phyloP scores from a whole-genome alignment of 2,888 invertebrate genomes.

The Drosophila limbata region DNA sequence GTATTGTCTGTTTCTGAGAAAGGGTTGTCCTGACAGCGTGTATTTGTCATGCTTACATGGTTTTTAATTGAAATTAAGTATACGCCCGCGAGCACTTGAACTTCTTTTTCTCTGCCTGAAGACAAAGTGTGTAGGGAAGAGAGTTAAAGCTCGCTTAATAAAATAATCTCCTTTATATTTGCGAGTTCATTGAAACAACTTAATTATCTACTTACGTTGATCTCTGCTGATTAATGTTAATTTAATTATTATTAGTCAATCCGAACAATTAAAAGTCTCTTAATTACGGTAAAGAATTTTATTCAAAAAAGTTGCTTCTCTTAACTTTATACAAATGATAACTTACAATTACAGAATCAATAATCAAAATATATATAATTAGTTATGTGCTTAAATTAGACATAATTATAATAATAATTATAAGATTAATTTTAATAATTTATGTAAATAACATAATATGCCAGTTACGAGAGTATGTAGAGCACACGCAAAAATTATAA shows the following conservation, averaged over 20 bases:
- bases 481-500: constrained; percentile 14
- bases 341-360: constrained; percentile 67
- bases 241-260: not conserved
- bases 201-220: not conserved
- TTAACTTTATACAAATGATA: constrained; percentile 81
- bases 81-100: constrained; percentile 44
- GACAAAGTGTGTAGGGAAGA: not conserved
- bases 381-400: constrained; percentile 68
- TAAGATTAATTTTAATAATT: constrained; percentile 37
- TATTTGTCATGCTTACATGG: constrained; percentile 27
- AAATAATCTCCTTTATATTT: not conserved
- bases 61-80: constrained; percentile 57
- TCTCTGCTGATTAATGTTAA: not conserved
- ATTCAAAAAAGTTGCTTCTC: constrained; percentile 77
- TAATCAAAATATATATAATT: constrained; percentile 63
- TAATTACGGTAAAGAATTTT: constrained; percentile 76
- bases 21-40: constrained; percentile 14
- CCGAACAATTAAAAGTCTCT: not conserved
- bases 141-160: not conserved
- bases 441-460: constrained; percentile 59
- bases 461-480: constrained; percentile 38
- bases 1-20: not conserved
- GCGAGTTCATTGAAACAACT: not conserved
- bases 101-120: not conserved
- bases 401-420: constrained; percentile 51